Base-by-base conservation (phyloP, 2,797 vertebrate species). In the Emys orbicularis region DNA sequence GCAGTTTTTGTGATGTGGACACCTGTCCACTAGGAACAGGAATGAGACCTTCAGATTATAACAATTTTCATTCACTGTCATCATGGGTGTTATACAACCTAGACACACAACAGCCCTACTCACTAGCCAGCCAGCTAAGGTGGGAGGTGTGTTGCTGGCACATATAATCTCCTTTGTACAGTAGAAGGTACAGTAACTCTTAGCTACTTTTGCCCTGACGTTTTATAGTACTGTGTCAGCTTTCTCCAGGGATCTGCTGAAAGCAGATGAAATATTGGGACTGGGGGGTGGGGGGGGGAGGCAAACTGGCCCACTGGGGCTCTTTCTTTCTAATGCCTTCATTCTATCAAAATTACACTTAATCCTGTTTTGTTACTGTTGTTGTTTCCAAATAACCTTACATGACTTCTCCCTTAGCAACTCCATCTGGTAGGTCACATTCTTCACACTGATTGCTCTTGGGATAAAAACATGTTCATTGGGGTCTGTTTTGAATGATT, bases 341-440 rank as follows among this genome's bases (percentile, higher is more conserved):
- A 86, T 96, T 96, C 93, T 83, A 85, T 96, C 94, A 95, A 95
- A 96, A 97, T 93, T 93, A 91, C 95, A 95, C 95, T 95, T 81
- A 83, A 95, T 97, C 6, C 1, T 49, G 88, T 95, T 89, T 89
- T 18, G 0, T 94, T 96, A 41, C 68, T 2, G 92, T 96, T 95
- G 96, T 93, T 93, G 95, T 97, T 93, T 96, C 87, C 94, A 92
- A 94, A 94, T 96, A 93, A 88, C 54, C 89, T 87, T 11, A 93
- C 81, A 56, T 96, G 93, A 97, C 90, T 87, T 96, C 95, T 97
- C 94, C 88, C 92, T 97, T 94, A 84, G 96, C 95, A 96, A 79
- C 95, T 97, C 96, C 96, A 90, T 96, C 97, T 98, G 97, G 97
- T 95, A 91, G 93, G 96, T 97, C 95, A 96, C 94, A 95, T 95